Percentiles rank a stretch among this genome's conserved stretches.
These are phyloP conservation scores for Aegithalos caudatus DNA, from an alignment of 2,113 vertebrate genomes.

Conservation along the genomic window DNA sequence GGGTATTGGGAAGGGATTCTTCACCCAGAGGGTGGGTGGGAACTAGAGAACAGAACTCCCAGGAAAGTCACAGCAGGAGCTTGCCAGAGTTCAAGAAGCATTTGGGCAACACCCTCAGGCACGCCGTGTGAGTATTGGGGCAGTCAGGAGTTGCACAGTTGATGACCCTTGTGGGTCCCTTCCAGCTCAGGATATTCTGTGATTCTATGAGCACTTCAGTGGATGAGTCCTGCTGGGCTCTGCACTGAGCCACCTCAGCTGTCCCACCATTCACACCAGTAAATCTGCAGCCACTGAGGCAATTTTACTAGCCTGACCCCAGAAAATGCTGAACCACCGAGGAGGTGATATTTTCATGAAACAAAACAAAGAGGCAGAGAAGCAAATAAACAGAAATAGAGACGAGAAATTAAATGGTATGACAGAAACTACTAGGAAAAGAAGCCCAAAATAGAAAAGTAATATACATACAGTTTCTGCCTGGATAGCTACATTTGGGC, in stretches of 20 bases:
- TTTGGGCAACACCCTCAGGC: neutral
- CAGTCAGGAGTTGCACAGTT: neutral
- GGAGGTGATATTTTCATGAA: neutral
- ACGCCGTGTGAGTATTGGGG: neutral
- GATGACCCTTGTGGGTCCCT: neutral
- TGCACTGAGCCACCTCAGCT: neutral
- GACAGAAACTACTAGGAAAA: neutral
- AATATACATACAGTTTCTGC: neutral
- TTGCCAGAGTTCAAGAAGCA: neutral
- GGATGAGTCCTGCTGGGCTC: neutral
- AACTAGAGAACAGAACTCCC: neutral
- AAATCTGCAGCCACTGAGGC: neutral
- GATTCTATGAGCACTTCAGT: neutral
- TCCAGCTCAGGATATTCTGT: neutral
- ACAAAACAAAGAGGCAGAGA: neutral
- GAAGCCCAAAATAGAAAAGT: neutral
- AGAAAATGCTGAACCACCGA: neutral
- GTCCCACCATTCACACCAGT: neutral
- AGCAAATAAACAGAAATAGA: neutral
- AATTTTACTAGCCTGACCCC: neutral
- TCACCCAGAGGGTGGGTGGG: neutral
- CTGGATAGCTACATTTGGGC: neutral
- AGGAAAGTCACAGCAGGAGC: neutral
- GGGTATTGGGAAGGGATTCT: neutral
- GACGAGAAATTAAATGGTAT: neutral